These are phyloP conservation scores for Sturnus vulgaris DNA, from an alignment of 2,113 vertebrate species.

Conservation along the genomic window DNA sequence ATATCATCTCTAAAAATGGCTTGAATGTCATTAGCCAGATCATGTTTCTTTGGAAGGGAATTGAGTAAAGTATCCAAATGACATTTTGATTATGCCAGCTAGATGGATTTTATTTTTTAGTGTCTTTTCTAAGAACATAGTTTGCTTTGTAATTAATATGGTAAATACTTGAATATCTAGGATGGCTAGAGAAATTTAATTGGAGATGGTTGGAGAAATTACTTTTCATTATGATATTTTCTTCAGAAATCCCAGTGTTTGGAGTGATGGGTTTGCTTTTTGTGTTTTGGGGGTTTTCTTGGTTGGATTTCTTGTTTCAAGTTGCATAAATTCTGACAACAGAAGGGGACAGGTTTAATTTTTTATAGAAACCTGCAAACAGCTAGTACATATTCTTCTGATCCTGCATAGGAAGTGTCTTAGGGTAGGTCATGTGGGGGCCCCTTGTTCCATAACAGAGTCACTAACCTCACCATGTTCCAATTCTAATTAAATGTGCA, in stretches of 20 bases:
- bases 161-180: not conserved
- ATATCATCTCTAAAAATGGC: not conserved
- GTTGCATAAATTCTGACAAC: not conserved
- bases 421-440: not conserved
- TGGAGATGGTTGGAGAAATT: not conserved
- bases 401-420: not conserved
- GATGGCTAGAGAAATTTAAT: not conserved
- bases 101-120: not conserved
- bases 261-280: not conserved
- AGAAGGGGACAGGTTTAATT: not conserved
- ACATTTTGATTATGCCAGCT: not conserved
- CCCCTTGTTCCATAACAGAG: not conserved
- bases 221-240: not conserved
- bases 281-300: rapidly evolving
- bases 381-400: not conserved
- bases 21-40: not conserved
- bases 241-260: not conserved
- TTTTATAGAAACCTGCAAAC: not conserved
- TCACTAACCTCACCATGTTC: not conserved
- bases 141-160: not conserved
- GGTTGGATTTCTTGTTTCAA: not conserved
- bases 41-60: not conserved
- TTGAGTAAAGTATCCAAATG: not conserved
- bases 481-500: not conserved
- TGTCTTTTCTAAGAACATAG: not conserved